Base-by-base conservation (phyloP, 2,888 invertebrate species). In the Thereva nobilitata region DNA sequence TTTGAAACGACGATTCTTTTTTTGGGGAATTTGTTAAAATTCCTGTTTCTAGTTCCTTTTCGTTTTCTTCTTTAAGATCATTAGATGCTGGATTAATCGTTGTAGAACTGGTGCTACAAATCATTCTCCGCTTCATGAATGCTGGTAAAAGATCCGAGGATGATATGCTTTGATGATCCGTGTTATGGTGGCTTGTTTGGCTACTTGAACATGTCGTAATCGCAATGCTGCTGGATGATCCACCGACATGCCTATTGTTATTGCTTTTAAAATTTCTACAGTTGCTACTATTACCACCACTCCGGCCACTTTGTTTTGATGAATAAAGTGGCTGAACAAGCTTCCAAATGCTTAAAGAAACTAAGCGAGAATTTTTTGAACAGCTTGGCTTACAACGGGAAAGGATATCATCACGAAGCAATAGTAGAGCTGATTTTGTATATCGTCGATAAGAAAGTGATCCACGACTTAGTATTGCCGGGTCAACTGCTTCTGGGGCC, bases 1-100 rank as follows among this genome's bases (percentile, higher is more conserved):
- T 92, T 72, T 90, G 92, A 81, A 93, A 94, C 75, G 91, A 94
- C 75, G 91, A 92, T 71, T 92, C 86, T 8, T 93, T 85, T 80
- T 93, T 93, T 63, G 93, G 94, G 72, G 92, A 91, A 74, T 93
- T 83, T 38, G 64, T 10, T 72, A 93, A 89, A 73, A 93, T 2
- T 23, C 23, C 91, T 57, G 90, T 90, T 79, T 91, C 91, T 78
- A 89, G 88, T 79, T 92, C 91, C 79, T 92, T 92, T 71, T 90
- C 88, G 59, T 92, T 84, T 55, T 92, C 86, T 77, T 92, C 92
- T 70, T 89, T 85, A 4, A 89, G 89, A 78, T 90, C 90, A 44
- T 82, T 59, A 79, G 83, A 77, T 57, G 41, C 7, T 35, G 34
- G 5, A 66, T 45, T 64, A 53, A 52, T 44, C 37, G n/a, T 42